Evolutionary conservation across 1,140 invertebrate genomes (phyloP), one percentile per base, ranked within the genome.

Genomic region (Triops cancriformis): DNA sequence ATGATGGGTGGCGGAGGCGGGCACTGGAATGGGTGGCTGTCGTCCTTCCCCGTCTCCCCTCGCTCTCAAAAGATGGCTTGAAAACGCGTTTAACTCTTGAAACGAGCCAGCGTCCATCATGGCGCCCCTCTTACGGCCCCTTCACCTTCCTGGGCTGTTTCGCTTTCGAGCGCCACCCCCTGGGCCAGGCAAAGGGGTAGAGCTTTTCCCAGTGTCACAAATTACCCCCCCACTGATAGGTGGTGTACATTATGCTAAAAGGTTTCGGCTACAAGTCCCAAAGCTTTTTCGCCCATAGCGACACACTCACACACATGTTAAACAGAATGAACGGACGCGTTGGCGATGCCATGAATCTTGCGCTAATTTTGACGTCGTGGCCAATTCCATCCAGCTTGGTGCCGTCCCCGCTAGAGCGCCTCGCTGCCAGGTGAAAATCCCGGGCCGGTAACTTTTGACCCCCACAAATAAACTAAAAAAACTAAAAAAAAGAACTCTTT

Each of bases 221-320:
- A 64, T 64, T 18, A n/a, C 51, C n/a, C 51, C 51, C 51, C 31
- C 31, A 4, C 18, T 18, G 51, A 64, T 14, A 64, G 14, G 51
- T 23, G 51, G 51, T 37, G 31, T 64, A 64, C 51, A 64, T 64
- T 64, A 64, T 64, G 51, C 51, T 64, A 64, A 64, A 64, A 64
- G 51, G 51, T 64, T 64, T 64, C 51, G 51, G 51, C 51, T 64
- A 64, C 51, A 64, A 64, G 18, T 1, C 1, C 18, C 51, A 14
- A 64, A 14, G 51, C 51, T 64, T 64, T 7, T 37, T 37, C 31
- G 7, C 31, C n/a, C n/a, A n/a, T n/a, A n/a, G n/a, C n/a, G n/a
- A 37, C 7, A 37, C 7, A 37, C 31, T 4, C 7, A 37, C 31
- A 37, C 51, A 64, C 51, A 64, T 37, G 51, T 1, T 14, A 64